Evolutionary conservation across 2,888 invertebrate genomes (phyloP).

Genomic region (Torymus texanus): DNA sequence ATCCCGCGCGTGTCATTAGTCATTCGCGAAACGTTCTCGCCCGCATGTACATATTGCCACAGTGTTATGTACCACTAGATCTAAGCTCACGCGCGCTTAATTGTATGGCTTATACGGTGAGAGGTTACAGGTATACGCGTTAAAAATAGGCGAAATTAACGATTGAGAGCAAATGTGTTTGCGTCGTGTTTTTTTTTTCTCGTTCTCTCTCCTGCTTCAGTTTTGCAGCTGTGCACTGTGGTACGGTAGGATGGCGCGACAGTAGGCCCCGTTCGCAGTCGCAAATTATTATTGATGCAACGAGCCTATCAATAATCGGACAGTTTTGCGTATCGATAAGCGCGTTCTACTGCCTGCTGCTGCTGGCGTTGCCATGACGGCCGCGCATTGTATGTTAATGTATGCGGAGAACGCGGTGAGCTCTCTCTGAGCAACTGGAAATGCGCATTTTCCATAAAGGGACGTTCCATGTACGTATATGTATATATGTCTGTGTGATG

Average conservation of each 20-base stretch:
- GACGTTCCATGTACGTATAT: neutral
- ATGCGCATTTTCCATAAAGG: conserved; percentile 28
- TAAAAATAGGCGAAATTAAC: conserved; percentile 28
- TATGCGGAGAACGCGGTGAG: neutral
- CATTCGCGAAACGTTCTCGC: conserved; percentile 16
- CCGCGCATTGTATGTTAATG: conserved; percentile 34
- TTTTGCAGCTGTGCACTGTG: no score
- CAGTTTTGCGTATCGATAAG: conserved; percentile 30
- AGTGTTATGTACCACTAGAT: neutral
- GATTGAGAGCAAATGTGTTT: conserved; percentile 25
- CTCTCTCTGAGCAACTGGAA: neutral
- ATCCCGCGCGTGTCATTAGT: conserved; percentile 27
- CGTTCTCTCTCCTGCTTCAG: conserved; percentile 24
- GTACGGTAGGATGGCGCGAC: no score
- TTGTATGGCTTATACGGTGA: no score
- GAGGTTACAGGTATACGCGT: no score
- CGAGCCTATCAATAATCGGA: conserved; percentile 26
- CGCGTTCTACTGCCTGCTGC: no score
- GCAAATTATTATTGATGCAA: conserved; percentile 37
- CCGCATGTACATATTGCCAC: conserved; percentile 8
- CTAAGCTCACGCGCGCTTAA: no score
- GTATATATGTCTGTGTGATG: no score
- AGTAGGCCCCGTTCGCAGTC: neutral
- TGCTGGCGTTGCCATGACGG: neutral
- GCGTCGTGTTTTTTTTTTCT: conserved; percentile 15